Conservation (phyloP, 1,140 invertebrate genomes). For the Muscidifurax raptorellus region DNA sequence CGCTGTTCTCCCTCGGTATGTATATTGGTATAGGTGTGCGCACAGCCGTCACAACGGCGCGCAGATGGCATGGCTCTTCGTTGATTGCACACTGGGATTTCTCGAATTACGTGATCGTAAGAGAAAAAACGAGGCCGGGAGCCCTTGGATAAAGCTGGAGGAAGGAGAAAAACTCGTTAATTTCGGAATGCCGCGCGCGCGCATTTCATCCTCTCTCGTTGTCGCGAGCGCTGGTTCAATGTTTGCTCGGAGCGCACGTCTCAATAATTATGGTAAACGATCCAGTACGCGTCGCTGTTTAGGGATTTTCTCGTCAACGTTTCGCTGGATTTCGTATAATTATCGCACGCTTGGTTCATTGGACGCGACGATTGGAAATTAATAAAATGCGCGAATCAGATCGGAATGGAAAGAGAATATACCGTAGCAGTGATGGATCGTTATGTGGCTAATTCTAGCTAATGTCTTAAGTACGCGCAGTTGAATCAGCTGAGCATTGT, state of each 20-base stretch:
- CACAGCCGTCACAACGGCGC: not conserved
- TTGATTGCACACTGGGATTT: slow-evolving; percentile 27
- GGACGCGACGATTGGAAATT: not conserved
- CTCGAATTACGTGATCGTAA: not conserved
- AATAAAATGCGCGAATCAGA: not conserved
- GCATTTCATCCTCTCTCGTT: not conserved
- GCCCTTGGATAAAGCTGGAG: not conserved
- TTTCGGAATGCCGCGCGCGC: not conserved
- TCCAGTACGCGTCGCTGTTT: not conserved
- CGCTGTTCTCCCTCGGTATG: not conserved
- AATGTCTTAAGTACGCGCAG: not conserved
- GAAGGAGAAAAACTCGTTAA: slow-evolving; percentile 4
- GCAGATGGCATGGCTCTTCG: not conserved
- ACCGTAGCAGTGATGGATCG: too few species aligned
- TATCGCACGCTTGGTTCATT: not conserved
- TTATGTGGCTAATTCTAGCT: too few species aligned
- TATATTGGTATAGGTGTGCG: not conserved
- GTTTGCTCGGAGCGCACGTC: not conserved
- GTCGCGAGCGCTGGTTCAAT: not conserved
- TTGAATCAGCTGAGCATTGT: not conserved
- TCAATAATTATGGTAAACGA: not conserved
- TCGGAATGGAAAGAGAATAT: not conserved
- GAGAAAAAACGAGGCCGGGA: not conserved
- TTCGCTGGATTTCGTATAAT: not conserved
- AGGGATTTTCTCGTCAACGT: not conserved